Conservation (phyloP, 2,888 invertebrate species). For the Lepeophtheirus nordmannii region DNA sequence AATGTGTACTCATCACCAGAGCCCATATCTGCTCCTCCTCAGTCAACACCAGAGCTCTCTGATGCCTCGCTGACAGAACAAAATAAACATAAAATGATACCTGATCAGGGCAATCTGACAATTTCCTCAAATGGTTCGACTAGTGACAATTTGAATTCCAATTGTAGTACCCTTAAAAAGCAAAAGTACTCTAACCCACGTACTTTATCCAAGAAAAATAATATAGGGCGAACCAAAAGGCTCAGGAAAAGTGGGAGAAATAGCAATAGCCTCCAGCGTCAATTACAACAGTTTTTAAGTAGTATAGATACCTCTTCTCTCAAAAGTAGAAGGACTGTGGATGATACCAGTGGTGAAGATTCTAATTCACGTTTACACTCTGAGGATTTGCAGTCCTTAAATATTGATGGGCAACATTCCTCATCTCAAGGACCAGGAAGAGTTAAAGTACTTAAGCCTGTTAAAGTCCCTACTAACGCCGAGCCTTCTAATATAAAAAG, state of each 20-base stretch:
- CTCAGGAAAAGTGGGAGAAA: neutral
- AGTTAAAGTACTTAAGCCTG: neutral
- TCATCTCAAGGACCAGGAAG: neutral
- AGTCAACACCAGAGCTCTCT: too few species aligned
- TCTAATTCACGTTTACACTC: too few species aligned
- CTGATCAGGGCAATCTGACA: too few species aligned
- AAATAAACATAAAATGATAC: too few species aligned
- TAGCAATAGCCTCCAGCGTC: constrained; percentile 2
- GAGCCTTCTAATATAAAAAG: neutral
- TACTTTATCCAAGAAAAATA: neutral
- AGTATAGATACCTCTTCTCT: neutral
- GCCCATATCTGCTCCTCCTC: neutral
- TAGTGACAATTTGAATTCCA: too few species aligned
- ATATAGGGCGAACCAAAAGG: neutral
- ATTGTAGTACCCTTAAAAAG: too few species aligned
- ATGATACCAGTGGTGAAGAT: too few species aligned
- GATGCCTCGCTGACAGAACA: too few species aligned
- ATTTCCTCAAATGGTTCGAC: too few species aligned
- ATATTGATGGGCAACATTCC: neutral
- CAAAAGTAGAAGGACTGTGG: neutral
- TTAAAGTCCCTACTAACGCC: neutral
- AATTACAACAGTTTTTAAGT: neutral
- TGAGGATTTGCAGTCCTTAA: too few species aligned
- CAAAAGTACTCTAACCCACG: neutral
- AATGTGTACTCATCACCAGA: neutral